These are phyloP conservation scores for Danio choprae DNA, from an alignment of 2,797 vertebrate species.

Conservation along the genomic window DNA sequence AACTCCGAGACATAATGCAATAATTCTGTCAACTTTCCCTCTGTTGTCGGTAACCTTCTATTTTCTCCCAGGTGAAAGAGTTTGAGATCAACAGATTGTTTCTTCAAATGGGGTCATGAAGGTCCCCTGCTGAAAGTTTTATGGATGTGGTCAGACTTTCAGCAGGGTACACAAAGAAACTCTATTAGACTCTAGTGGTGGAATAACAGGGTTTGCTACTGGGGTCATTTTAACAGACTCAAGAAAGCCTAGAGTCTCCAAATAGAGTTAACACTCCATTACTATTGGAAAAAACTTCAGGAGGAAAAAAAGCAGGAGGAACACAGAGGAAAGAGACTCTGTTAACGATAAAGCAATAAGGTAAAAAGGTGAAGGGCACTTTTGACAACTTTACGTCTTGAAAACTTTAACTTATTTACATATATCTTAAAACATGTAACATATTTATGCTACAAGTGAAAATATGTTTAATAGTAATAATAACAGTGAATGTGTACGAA, in stretches of 20 bases:
- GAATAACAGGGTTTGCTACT: conserved; percentile 8
- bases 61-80: conserved; percentile 38
- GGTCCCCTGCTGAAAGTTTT: conserved; percentile 3
- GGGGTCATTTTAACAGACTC: not conserved
- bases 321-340: not conserved
- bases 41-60: conserved; percentile 6
- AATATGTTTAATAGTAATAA: too few relatives aligned
- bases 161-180: conserved; percentile 10
- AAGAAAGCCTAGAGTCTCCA: not conserved
- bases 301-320: not conserved
- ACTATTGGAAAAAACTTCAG: not conserved
- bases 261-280: conserved; percentile 10
- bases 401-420: too few relatives aligned
- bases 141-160: conserved; percentile 29
- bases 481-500: too few relatives aligned
- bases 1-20: not conserved
- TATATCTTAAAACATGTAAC: too few relatives aligned
- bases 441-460: too few relatives aligned
- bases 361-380: not conserved
- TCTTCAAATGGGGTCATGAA: conserved; percentile 37
- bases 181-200: not conserved
- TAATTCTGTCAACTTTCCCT: conserved; percentile 6
- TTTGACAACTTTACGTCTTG: too few relatives aligned
- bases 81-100: conserved; percentile 34
- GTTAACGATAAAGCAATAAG: not conserved